Conservation (phyloP, 2,113 vertebrate species). For the Micronisus gabar region DNA sequence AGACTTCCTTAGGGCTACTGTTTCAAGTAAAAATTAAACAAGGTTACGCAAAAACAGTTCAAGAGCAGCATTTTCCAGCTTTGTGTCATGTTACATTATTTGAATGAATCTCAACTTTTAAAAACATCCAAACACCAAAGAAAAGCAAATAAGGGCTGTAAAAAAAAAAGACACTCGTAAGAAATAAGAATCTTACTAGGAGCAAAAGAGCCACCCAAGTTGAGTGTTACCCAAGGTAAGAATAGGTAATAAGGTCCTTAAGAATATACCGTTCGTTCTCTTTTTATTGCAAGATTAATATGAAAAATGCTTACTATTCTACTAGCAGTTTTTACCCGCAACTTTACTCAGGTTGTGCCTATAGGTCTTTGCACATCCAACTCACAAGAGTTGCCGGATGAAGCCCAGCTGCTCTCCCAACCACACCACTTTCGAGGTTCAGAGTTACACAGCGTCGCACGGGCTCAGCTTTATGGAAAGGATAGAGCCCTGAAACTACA, state of each 20-base stretch:
- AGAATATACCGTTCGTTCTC: neutral
- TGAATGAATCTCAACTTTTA: slow-evolving; percentile 16
- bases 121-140: neutral
- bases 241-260: neutral
- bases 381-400: neutral
- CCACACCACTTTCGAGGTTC: neutral
- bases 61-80: slow-evolving; percentile 38
- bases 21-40: slow-evolving; percentile 38
- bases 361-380: neutral
- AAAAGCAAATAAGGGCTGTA: neutral
- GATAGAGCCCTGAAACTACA: neutral
- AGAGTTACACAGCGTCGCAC: neutral
- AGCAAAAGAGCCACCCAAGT: neutral
- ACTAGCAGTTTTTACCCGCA: rapidly evolving
- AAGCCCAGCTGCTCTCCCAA: neutral
- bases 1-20: neutral
- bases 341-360: neutral
- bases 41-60: neutral
- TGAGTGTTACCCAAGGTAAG: neutral
- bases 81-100: slow-evolving; percentile 13
- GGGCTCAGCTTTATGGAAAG: neutral
- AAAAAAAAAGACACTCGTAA: neutral
- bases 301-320: neutral
- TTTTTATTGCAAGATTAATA: neutral
- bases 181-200: neutral